Base-by-base conservation (phyloP, 2,113 vertebrate genomes). In the Butorides virescens region DNA sequence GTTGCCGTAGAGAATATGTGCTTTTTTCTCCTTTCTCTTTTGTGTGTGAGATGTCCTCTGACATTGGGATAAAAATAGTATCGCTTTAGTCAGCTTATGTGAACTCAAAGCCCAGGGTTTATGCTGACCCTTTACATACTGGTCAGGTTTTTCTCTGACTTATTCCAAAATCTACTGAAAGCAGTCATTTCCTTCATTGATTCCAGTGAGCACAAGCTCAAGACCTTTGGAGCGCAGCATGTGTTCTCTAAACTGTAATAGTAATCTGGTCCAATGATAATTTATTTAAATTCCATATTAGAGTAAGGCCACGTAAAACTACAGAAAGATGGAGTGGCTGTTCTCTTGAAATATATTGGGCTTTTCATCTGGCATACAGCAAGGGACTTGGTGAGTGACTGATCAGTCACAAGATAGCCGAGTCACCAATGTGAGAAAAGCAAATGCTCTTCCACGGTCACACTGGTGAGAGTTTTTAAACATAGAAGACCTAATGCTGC, bases 11-110 rank as follows among this genome's bases (percentile, higher is more conserved):
- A 91, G 44, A 84, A n/a, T 58, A 59, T 0, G 0, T 74, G 22
- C 56, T 84, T 90, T 59, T 76, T 80, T 94, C 22, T 83, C 58
- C 83, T 86, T 72, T 88, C 82, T 39, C 53, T 88, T 67, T 85
- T 82, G 73, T 95, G 15, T 83, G 36, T 27, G 52, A 85, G 62
- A 91, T 82, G 73, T 77, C 26, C 66, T 81, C 34, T 94, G 87
- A 96, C 83, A 84, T 37, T 75, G 79, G 26, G 75, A 74, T 96
- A 94, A 95, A 93, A 94, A 90, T 94, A 92, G 68, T 68, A 47
- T 65, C 3, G 6, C 92, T 94, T 81, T 73, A 7, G 18, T 97
- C 88, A 97, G 96, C 68, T 92, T 82, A 53, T 37, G 36, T 62
- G 76, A 92, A 81, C 79, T 94, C 49, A 52, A 47, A 94, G 72